Base-by-base conservation (phyloP, 2,888 invertebrate species). In the Rosalia funebris region DNA sequence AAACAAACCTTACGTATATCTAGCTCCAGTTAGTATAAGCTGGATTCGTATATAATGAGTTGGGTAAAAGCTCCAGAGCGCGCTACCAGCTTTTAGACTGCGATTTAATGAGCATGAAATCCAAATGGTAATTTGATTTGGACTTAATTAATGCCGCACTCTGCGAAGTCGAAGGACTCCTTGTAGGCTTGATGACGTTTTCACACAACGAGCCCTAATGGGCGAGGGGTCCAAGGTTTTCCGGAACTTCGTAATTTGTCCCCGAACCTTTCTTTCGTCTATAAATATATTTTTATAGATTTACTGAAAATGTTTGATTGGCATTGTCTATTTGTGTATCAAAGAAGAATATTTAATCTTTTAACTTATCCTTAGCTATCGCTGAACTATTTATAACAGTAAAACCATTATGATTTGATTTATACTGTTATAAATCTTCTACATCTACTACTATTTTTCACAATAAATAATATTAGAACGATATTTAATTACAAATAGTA, bases 101-200 rank as follows among this genome's bases (percentile, higher is more conserved):
- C 74, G 74, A 77, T 78, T 80, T 81, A 81, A 81, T 80, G 79
- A 80, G 79, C 80, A 79, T 77, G 77, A 80, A 81, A 81, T 81
- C 79, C 78, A 78, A 81, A 81, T 81, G 79, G 79, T 80, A 81
- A 81, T 81, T 81, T 80, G 79, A 81, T 81, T 81, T 80, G 76
- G 77, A 78, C 79, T 79, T 79, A 79, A 81, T 81, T 80, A 81
- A 79, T 77, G 77, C 74, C 70, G 73, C 70, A 74, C 47, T 61
- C 57, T 41, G 46, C 60, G 53, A 61, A 63, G 65, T 61, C 58
- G 61, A 61, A 63, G 57, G 62, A 57, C 58, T 57, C 48, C 55
- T 42, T 20, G 20, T 52, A 52, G 52, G 41, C 39, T 42, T 17
- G 12, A 12, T 32, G 53, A 41, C 31, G 32, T 42, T 53, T 42